phyloP scores from a whole-genome alignment of 2,888 invertebrate species.

The Orthonychiurus folsomi region DNA sequence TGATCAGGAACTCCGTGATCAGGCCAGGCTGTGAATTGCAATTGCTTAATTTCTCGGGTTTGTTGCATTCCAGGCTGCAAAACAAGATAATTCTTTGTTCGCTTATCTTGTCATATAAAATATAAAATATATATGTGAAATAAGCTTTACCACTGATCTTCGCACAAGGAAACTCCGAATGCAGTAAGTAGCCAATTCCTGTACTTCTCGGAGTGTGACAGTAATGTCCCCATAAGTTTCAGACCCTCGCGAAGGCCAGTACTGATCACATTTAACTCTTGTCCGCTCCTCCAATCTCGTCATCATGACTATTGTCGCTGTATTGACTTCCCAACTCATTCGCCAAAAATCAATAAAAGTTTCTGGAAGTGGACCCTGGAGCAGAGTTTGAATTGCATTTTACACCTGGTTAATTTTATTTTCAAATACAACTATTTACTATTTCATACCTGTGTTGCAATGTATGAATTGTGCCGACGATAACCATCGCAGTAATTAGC shows the following conservation, averaged over 20 bases:
- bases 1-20: conserved; percentile 85
- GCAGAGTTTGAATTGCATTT: no score
- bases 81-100: conserved; percentile 7
- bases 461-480: conserved; percentile 94
- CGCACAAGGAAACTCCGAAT: conserved; percentile 92
- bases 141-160: conserved; percentile 46
- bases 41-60: conserved; percentile 87
- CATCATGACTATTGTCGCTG: conserved; percentile 97
- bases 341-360: conserved; percentile 98
- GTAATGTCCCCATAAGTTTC: conserved; percentile 93
- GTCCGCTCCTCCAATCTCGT: conserved; percentile 95
- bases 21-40: conserved; percentile 99
- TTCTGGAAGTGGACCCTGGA: conserved; percentile 87
- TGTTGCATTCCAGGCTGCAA: conserved; percentile 62
- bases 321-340: conserved; percentile 97
- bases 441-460: conserved; percentile 90
- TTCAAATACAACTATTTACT: no score
- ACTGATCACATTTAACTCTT: conserved; percentile 92
- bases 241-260: conserved; percentile 82
- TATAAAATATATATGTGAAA: not conserved
- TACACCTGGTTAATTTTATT: no score
- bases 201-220: conserved; percentile 85
- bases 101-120: conserved; percentile 1
- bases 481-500: conserved; percentile 99
- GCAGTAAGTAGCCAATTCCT: conserved; percentile 95